phyloP scores from a whole-genome alignment of 1,140 invertebrate species.

The Drosophila malerkotliana region DNA sequence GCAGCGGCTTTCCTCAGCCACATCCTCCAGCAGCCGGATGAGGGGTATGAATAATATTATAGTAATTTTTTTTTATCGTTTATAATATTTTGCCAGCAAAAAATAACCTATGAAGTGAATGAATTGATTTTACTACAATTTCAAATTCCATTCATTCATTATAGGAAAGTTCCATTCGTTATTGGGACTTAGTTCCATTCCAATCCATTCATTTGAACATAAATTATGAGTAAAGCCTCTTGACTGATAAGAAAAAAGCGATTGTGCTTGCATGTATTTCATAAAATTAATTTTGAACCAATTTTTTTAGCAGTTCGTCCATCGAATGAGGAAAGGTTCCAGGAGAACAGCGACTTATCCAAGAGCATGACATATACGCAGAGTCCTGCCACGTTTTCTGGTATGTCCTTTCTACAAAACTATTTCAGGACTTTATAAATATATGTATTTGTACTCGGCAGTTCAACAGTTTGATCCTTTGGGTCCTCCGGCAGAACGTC shows the following conservation, averaged over 20 bases:
- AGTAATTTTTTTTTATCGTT: not conserved
- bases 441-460: not conserved
- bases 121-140: no score
- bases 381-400: constrained; percentile 1
- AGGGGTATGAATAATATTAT: constrained; percentile 59
- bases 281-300: not conserved
- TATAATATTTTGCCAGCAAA: no score
- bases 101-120: no score
- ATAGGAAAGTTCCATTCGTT: no score
- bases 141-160: no score
- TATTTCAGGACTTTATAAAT: not conserved
- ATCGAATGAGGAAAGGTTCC: constrained; percentile 56
- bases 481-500: constrained; percentile 89
- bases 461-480: constrained; percentile 87
- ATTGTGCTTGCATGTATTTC: not conserved
- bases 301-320: constrained; percentile 25
- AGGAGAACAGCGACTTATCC: constrained; percentile 50
- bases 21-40: constrained; percentile 73
- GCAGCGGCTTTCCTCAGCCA: constrained; percentile 86
- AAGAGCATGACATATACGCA: constrained; percentile 7
- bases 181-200: no score
- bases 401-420: not conserved
- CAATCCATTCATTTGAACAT: no score
- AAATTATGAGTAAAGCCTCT: no score
- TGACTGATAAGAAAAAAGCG: no score